Evolutionary conservation across 2,113 vertebrate genomes (phyloP).

Genomic region (Cepphus grylle): DNA sequence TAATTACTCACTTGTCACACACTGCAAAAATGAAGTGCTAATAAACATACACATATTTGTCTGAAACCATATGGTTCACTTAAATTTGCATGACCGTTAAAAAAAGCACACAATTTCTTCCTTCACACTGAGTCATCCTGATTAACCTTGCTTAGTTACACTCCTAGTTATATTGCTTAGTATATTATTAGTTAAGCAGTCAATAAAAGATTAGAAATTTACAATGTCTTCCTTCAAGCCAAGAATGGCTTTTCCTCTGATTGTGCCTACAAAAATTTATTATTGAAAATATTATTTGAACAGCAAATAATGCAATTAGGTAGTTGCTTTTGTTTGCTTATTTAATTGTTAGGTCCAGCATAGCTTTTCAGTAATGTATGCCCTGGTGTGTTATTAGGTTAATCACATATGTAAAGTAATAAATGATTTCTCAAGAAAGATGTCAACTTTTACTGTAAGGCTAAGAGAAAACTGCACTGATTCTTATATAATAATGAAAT

Average conservation of each 20-base stretch:
- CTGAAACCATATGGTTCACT: background rate
- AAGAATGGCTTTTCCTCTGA: background rate
- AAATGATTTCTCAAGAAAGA: background rate
- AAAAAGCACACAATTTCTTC: background rate
- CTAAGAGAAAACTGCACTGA: background rate
- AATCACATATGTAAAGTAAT: background rate
- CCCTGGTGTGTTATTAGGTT: background rate
- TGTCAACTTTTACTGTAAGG: background rate
- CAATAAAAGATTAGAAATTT: background rate
- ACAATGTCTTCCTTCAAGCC: background rate
- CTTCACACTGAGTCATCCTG: background rate
- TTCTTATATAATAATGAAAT: slow-evolving; percentile 8
- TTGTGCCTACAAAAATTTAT: background rate
- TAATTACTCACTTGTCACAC: background rate
- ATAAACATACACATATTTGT: background rate
- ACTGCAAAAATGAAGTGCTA: background rate
- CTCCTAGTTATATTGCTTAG: background rate
- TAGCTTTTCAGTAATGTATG: background rate
- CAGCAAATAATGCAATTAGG: background rate
- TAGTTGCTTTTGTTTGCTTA: background rate
- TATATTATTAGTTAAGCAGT: background rate
- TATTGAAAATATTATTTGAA: background rate
- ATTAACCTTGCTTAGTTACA: background rate
- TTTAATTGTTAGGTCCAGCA: background rate
- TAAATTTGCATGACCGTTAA: background rate